Base-by-base conservation (phyloP, 1,140 invertebrate genomes). In the Archivesica marissinica region DNA sequence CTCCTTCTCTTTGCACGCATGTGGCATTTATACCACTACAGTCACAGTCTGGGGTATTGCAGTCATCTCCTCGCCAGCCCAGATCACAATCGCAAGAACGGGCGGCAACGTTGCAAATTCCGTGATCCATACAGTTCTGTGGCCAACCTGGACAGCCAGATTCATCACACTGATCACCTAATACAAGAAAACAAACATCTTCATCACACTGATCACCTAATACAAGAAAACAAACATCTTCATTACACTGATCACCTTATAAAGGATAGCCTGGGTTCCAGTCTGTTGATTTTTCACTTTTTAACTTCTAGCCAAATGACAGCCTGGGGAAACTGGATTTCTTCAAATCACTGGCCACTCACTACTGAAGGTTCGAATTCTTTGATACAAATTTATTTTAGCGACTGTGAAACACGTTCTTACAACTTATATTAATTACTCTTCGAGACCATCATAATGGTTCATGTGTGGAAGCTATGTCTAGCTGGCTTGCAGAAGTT, bases 111-210 rank as follows among this genome's bases (percentile, higher is more conserved):
- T 86, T 88, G 33, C 88, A 89, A 2, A 68, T 54, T 0, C 88
- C 88, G 50, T 87, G 82, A n/a, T 85, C 59, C 47, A 77, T 78
- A 74, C 88, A 89, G 41, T 85, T 61, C 56, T 87, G 38, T 9
- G 88, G 88, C 86, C 86, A 89, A 20, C 89, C 89, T 9, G 89
- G 89, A 59, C 89, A 90, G 35, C 88, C 89, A 47, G 81, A 81
- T 11, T 80, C 80, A 39, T 89, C 80, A 74, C 89, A 90, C 52
- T 88, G 79, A 7, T 39, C 56, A 28, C 89, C 66, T 70, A 23
- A 23, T 47, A 25, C 23, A 44, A 3, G 38, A 50, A 50, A 7
- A 70, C 20, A 70, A 25, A 20, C 33, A 28, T 61, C 17, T 30
- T 61, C 28, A 7, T 52, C 17, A n/a, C 2, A 15, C 23, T 7